These are phyloP conservation scores for Arenicola marina DNA, from an alignment of 2,888 invertebrate species.

Conservation along the genomic window DNA sequence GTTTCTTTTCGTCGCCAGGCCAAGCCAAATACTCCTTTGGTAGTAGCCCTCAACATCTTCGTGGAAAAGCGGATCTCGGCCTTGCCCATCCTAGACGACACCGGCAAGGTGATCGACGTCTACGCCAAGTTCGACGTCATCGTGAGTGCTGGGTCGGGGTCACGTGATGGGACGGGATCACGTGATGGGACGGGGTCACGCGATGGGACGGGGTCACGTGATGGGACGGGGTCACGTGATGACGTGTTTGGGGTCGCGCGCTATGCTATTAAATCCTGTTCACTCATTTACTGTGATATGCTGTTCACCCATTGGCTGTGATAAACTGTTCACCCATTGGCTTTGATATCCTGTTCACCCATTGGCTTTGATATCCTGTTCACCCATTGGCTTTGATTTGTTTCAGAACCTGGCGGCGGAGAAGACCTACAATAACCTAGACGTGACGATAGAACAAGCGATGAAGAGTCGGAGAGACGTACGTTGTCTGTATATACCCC, in stretches of 20 bases:
- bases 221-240: too few relatives aligned
- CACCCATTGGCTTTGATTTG: slow-evolving; percentile 7
- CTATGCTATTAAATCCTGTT: too few relatives aligned
- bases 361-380: too few relatives aligned
- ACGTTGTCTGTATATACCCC: neutral
- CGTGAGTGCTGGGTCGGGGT: slow-evolving; percentile 76
- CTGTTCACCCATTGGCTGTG: neutral
- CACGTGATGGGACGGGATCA: too few relatives aligned
- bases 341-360: too few relatives aligned
- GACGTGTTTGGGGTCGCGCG: too few relatives aligned
- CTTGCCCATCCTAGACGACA: slow-evolving; percentile 85
- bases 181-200: too few relatives aligned
- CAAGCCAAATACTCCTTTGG: slow-evolving; percentile 87
- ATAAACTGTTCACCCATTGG: too few relatives aligned
- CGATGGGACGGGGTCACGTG: too few relatives aligned
- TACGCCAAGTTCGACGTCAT: slow-evolving; percentile 99
- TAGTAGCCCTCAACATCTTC: slow-evolving; percentile 91
- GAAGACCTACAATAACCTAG: slow-evolving; percentile 96
- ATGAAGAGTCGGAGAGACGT: slow-evolving; percentile 89
- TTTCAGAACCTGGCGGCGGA: slow-evolving; percentile 93
- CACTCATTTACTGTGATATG: too few relatives aligned
- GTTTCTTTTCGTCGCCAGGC: slow-evolving; percentile 65
- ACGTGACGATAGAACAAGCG: slow-evolving; percentile 88
- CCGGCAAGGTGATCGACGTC: slow-evolving; percentile 90
- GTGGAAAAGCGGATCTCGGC: slow-evolving; percentile 94